Base-by-base conservation (phyloP, 2,113 vertebrate genomes). In the Macaca fascicularis region DNA sequence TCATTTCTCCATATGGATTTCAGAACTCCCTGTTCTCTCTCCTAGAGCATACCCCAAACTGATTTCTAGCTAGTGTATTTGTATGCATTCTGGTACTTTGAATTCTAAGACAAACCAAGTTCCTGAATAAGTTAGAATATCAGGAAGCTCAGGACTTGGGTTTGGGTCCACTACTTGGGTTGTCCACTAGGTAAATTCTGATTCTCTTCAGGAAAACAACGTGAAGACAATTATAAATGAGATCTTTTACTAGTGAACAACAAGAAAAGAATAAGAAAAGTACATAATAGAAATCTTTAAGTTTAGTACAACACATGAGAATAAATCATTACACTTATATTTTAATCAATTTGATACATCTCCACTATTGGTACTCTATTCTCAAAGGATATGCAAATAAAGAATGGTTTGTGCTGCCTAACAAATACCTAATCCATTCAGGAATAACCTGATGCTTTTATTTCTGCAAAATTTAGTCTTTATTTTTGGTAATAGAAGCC, bases 1-100 rank as follows among this genome's bases (percentile, higher is more conserved):
- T 97, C 75, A 81, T 95, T 95, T 92, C 72, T 82, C 67, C 78
- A 32, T 82, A 75, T 88, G 48, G 70, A 92, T 94, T 95, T 97
- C 70, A 93, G 87, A 95, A 78, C 83, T 94, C 70, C 93, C 19
- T 92, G 20, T 92, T 95, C n/a, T 94, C 2, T 80, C 43, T 95
- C 76, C 57, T 90, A 72, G 52, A 85, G 35, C 45, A 90, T 55
- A 61, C 22, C 43, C 17, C 70, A 81, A 84, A 88, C 43, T 95
- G 86, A 96, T 96, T 94, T 81, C 69, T 94, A 61, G 25, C 35
- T 75, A 38, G 35, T 92, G 6, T 32, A 67, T 79, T 95, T 95
- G 91, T 70, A 96, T 97, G n/a, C 14, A 86, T 85, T 81, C n/a
- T 87, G 30, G 35, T 2, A 92, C 30, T 93, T 87, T 89, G 52